Base-by-base conservation (phyloP, 2,888 invertebrate species). In the Serrognathus titanus region DNA sequence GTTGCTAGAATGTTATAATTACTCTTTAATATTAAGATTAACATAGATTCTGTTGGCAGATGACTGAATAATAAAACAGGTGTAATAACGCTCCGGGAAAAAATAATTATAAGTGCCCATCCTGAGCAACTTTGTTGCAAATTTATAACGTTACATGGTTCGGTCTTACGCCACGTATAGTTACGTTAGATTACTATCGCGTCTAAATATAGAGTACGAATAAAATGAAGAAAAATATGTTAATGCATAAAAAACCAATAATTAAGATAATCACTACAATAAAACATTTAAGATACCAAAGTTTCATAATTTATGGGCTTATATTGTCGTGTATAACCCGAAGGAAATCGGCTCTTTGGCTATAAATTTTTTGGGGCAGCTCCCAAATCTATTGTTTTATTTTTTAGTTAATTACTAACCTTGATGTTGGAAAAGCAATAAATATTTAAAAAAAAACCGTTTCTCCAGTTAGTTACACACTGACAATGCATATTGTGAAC, bases 161-260 rank as follows among this genome's bases (percentile, higher is more conserved):
- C 24, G 24, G 24, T 31, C 24, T 31, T 31, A 31, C 24, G 24
- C 24, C 24, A 31, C 24, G 24, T 31, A 31, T 31, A 31, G 24
- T 31, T 31, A 31, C 24, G 24, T 49, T 13, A 49, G 49, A 49
- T 49, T 49, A 37, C 11, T 37, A 47, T 38, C 47, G 36, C 38
- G 24, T 31, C 45, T 56, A 56, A 56, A 51, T 56, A 56, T 56
- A 56, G 59, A 55, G 53, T 57, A 49, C 40, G 36, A 54, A 51
- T 59, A 58, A 51, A 60, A 58, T 62, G 62, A 59, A 57, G 56
- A 58, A 58, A 57, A 55, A 58, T 62, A 62, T 62, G 60, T 60
- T 62, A 62, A 62, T 62, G 57, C 57, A 57, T 53, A 62, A 62
- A 62, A 62, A 62, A 60, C 55, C 58, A 62, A 62, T 60, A 62